A percentile compares a stretch with the other conserved stretches of the same genome.
Evolutionary conservation across 2,113 vertebrate genomes (phyloP).

Genomic region (Symphodus melops): DNA sequence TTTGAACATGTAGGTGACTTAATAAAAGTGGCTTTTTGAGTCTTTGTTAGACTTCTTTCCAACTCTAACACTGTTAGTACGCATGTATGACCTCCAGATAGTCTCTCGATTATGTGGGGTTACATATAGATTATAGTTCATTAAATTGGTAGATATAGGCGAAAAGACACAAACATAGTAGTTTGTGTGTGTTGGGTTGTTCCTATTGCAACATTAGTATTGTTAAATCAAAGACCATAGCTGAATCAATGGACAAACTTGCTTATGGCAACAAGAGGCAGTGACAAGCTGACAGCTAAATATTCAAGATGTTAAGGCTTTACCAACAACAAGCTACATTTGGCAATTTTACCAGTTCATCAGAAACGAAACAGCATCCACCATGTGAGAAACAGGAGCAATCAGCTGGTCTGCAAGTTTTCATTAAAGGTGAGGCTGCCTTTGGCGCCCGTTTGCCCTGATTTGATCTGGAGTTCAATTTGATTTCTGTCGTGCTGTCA

Average conservation of each 20-base stretch:
- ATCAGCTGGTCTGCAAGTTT: constrained; percentile 30
- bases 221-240: constrained; percentile 1
- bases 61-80: too few species aligned
- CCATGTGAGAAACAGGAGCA: constrained; percentile 5
- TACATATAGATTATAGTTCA: too few species aligned
- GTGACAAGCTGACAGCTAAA: neutral
- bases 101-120: too few species aligned
- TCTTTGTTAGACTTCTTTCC: too few species aligned
- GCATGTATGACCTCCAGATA: too few species aligned
- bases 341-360: neutral
- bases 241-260: neutral
- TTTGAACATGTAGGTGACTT: too few species aligned
- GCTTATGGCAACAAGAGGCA: neutral
- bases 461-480: constrained; percentile 72
- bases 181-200: neutral
- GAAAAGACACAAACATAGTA: too few species aligned
- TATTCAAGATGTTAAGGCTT: neutral
- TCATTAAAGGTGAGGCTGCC: constrained; percentile 62
- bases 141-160: too few species aligned
- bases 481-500: constrained; percentile 70
- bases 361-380: neutral
- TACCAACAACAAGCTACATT: neutral
- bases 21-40: too few species aligned
- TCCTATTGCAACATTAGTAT: too few species aligned
- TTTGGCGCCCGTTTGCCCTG: constrained; percentile 57